These are phyloP conservation scores for Periophthalmus modestus DNA, from an alignment of 2,113 vertebrate species.

Conservation along the genomic window DNA sequence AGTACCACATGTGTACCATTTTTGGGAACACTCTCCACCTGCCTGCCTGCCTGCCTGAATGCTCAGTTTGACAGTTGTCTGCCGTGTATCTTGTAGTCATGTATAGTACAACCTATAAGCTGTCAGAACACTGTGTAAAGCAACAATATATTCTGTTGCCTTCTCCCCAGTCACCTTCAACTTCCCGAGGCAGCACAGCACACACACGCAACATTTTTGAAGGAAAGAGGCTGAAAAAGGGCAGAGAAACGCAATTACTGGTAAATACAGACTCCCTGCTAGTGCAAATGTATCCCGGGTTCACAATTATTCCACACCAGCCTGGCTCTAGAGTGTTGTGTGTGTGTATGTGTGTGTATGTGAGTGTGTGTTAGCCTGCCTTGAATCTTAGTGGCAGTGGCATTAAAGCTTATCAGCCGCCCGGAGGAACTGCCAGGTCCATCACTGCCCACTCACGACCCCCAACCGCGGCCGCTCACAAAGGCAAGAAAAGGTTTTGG, in stretches of 20 bases:
- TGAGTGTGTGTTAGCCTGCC: slow-evolving; percentile 25
- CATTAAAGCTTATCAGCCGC: slow-evolving; percentile 71
- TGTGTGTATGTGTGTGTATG: slow-evolving; percentile 13
- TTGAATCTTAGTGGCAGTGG: slow-evolving; percentile 68
- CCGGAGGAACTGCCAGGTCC: slow-evolving; percentile 65
- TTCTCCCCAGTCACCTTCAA: slow-evolving; percentile 61
- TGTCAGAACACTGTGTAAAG: slow-evolving; percentile 49
- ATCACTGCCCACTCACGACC: slow-evolving; percentile 51
- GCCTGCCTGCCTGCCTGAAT: not conserved
- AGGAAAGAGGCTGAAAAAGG: slow-evolving; percentile 55
- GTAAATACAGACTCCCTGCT: slow-evolving; percentile 76
- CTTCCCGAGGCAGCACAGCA: slow-evolving; percentile 52
- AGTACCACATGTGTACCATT: not conserved
- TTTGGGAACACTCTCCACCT: not conserved
- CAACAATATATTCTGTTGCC: slow-evolving; percentile 63
- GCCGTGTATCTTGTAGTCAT: slow-evolving; percentile 42
- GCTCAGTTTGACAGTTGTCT: slow-evolving; percentile 36
- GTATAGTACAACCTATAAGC: slow-evolving; percentile 59
- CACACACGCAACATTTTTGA: slow-evolving; percentile 50
- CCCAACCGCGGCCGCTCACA: slow-evolving; percentile 41
- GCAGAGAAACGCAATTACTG: slow-evolving; percentile 78
- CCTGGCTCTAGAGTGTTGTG: slow-evolving; percentile 32
- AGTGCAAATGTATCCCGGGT: slow-evolving; percentile 69
- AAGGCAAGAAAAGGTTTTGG: slow-evolving; percentile 52
- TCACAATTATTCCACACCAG: slow-evolving; percentile 70